A percentile compares a stretch with the other conserved stretches of the same genome.
Evolutionary conservation across 2,888 invertebrate species (phyloP).

Genomic region (Minunthozetes semirufus): DNA sequence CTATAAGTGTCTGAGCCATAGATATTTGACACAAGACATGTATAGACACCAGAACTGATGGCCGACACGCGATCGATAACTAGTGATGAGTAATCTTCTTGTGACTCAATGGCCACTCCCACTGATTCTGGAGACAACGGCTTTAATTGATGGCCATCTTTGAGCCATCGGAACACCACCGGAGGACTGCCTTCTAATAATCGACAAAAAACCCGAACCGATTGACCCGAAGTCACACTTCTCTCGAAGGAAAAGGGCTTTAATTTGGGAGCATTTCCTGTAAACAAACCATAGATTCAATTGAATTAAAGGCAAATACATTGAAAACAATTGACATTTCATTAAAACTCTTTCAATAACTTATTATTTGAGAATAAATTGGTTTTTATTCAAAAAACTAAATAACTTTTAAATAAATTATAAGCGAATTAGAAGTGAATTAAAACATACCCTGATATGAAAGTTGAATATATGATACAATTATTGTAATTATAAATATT

Average conservation of each 20-base stretch:
- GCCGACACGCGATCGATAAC: constrained; percentile 40
- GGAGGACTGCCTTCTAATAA: constrained; percentile 37
- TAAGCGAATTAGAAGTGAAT: not conserved
- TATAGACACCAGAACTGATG: constrained; percentile 40
- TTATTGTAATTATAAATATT: not conserved
- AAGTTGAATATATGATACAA: not conserved
- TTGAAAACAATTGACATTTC: not conserved
- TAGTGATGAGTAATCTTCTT: constrained; percentile 39
- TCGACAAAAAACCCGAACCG: constrained; percentile 33
- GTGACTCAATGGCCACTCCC: constrained; percentile 37
- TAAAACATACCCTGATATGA: constrained; percentile 11
- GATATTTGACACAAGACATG: constrained; percentile 41
- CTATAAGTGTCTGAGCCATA: constrained; percentile 39
- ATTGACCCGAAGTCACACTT: constrained; percentile 26
- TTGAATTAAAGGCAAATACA: not conserved
- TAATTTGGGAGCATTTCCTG: constrained; percentile 29
- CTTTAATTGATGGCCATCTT: constrained; percentile 39
- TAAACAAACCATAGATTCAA: not conserved
- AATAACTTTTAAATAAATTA: not conserved
- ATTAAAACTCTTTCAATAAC: not conserved
- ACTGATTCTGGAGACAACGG: not conserved
- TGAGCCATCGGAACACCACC: constrained; percentile 40
- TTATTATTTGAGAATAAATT: no score
- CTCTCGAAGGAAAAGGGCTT: constrained; percentile 30
- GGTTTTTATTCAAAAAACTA: not conserved